Percentiles rank a stretch among this genome's conserved stretches.
These are phyloP conservation scores for Terrapene triunguis DNA, from an alignment of 2,113 vertebrate genomes.

Conservation along the genomic window DNA sequence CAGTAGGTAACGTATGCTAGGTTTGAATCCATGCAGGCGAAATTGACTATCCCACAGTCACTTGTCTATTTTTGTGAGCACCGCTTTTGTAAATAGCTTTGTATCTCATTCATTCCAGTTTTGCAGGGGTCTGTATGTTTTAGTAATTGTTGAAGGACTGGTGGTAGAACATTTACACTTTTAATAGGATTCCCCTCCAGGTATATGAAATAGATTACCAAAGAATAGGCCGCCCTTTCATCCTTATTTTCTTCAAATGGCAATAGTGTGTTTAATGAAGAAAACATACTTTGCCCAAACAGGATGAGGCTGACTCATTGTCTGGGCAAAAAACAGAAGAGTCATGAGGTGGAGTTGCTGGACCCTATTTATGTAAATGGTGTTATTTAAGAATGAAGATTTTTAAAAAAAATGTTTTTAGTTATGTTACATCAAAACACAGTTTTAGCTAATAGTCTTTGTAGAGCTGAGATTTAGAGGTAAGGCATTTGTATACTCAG, in stretches of 20 bases:
- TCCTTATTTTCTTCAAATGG: background rate
- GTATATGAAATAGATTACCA: background rate
- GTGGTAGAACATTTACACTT: background rate
- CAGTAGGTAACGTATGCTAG: background rate
- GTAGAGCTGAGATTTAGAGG: background rate
- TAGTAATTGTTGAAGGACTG: background rate
- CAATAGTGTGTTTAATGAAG: background rate
- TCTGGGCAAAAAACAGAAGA: background rate
- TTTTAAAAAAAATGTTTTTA: background rate
- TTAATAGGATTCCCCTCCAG: background rate
- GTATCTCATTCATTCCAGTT: background rate
- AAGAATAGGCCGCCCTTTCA: background rate
- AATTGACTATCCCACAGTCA: background rate
- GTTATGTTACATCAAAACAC: background rate
- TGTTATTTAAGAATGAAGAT: background rate
- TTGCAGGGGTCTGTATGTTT: background rate
- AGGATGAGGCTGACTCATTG: background rate
- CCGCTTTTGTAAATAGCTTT: background rate
- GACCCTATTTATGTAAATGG: background rate
- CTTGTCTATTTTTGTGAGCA: background rate
- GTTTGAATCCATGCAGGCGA: background rate
- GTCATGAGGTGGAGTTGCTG: background rate
- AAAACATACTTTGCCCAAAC: background rate
- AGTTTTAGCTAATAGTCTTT: conserved; percentile 20
- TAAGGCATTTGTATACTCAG: conserved; percentile 42